Evolutionary conservation across 2,797 vertebrate genomes (phyloP), one percentile per base, ranked within the genome.

Genomic region (Chromis chromis): DNA sequence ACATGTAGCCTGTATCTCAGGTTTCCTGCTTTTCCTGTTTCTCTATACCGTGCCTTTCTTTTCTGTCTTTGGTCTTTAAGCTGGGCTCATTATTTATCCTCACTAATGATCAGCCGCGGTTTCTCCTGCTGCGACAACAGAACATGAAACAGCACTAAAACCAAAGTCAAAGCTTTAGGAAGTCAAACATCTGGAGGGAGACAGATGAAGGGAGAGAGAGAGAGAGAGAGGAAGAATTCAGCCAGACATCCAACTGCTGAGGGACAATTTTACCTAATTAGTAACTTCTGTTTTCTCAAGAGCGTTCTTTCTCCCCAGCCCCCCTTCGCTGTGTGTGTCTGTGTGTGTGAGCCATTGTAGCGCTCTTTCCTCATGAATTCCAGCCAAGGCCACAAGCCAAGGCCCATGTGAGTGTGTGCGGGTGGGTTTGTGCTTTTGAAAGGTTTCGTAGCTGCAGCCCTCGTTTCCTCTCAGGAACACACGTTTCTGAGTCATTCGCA

Each of bases 181-280:
- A 92, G 88, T 91, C 70, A 69, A 89, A 94, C 93, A 93, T 94
- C 92, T 94, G 93, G 91, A 89, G 77, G 64, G 68, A 78, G 78
- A 65, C 74, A 76, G 86, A 86, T 65, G 77, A 89, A 61, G 63
- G 62, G 53, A 59, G 59, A 56, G 36, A 58, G 62, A 62, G 61
- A 78, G 59, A 60, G 68, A 22, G 65, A 53, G 61, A 22, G 83
- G 24, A 76, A 70, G 88, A 88, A 87, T 88, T 82, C 79, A 48
- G 76, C 83, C 84, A 88, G 89, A 88, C 92, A 82, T 89, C 70
- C 48, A 73, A 88, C 55, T 78, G 88, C 85, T 83, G 74, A 55
- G 79, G 87, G 88, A 87, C 84, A 87, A 86, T 87, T 92, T 88
- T 55, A 71, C 68, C 78, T 92, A 89, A 93, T 93, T 91, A 91